Percentiles rank a stretch among this genome's conserved stretches.
Conservation (phyloP, 2,113 vertebrate genomes). For the Cinclus mexicanus region DNA sequence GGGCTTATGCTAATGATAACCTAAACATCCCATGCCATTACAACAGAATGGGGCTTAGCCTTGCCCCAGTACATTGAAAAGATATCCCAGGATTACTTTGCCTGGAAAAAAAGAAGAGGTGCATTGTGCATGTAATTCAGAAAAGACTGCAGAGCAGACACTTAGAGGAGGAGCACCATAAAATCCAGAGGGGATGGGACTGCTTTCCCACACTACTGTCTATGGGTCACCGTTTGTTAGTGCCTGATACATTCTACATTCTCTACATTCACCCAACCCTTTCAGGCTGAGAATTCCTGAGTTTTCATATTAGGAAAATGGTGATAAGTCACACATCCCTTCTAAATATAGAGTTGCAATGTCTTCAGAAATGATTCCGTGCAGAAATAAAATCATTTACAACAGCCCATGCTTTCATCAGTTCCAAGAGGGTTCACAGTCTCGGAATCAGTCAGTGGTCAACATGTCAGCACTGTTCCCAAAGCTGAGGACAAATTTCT, state of each 20-base stretch:
- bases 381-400: background rate
- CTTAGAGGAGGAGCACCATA: background rate
- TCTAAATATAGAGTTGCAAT: background rate
- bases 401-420: background rate
- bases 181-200: background rate
- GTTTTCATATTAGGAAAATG: background rate
- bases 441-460: background rate
- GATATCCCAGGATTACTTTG: background rate
- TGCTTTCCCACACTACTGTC: background rate
- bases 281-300: background rate
- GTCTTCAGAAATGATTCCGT: background rate
- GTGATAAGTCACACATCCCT: background rate
- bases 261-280: background rate
- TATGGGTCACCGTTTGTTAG: background rate
- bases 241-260: background rate
- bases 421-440: background rate
- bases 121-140: background rate
- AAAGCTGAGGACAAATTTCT: background rate
- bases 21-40: background rate
- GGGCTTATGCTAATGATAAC: background rate
- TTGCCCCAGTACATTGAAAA: fast-evolving
- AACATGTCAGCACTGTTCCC: no score
- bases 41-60: background rate
- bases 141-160: background rate
- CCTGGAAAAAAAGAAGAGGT: background rate